Base-by-base conservation (phyloP, 2,888 invertebrate genomes). In the Diarsia rubi region DNA sequence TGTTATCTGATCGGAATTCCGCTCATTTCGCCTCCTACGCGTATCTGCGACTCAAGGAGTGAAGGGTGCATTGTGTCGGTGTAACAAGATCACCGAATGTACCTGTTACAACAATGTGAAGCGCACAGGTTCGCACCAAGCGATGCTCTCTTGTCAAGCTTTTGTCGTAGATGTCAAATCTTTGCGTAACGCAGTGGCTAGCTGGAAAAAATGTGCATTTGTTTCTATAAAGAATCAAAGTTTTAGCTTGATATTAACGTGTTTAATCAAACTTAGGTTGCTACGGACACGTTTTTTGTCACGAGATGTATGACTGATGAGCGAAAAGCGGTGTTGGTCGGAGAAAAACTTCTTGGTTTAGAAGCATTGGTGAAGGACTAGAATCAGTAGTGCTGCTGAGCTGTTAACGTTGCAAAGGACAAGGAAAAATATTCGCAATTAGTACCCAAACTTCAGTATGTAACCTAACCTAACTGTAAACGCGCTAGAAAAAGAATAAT, bases 1-100 rank as follows among this genome's bases (percentile, higher is more conserved):
- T 91, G 93, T 91, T 95, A 95, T 95, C 95, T 94, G 95, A 95
- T 96, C 96, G 96, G 96, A 96, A 96, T 92, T 95, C 91, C 95
- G 93, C 93, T 92, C 90, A 89, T 89, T 88, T 88, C 70, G 82
- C 85, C 75, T 81, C 70, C 60, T 73, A 73, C 31, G 52, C 21
- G 45, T 69, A 76, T 84, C 77, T 69, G 69, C 86, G 86, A 90
- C 88, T 90, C 92, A 94, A 95, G 94, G 95, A 96, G 96, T 96
- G 92, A 95, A 93, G 88, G 86, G 75, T 75, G 89, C 87, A 92
- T 94, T 94, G 93, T 94, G 69, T 88, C 85, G 85, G 86, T 94
- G 96, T 95, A 96, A 96, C 91, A 91, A 94, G 96, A 96, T 95
- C 93, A 90, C 91, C 85, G 78, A 76, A 90, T 87, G 93, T 95